These are phyloP conservation scores for Drosophila paranaensis DNA, from an alignment of 2,888 invertebrate genomes.

Conservation along the genomic window DNA sequence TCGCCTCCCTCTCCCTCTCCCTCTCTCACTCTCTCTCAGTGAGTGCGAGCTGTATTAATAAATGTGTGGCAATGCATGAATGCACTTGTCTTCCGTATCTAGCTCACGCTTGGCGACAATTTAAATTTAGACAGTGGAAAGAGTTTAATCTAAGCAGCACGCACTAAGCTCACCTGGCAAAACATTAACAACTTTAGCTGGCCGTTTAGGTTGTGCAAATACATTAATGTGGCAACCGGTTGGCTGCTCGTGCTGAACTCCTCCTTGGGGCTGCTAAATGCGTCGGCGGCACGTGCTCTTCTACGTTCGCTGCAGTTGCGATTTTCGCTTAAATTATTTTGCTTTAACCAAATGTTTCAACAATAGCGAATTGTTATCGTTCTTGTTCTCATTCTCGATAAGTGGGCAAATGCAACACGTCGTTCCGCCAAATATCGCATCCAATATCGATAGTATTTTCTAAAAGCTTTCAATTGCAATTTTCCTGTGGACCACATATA, in stretches of 20 bases:
- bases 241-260: slow-evolving; percentile 7
- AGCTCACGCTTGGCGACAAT: slow-evolving; percentile 26
- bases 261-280: slow-evolving; percentile 17
- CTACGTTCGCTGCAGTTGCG: slow-evolving; percentile 14
- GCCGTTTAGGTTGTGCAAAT: slow-evolving; percentile 12
- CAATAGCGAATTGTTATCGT: slow-evolving; percentile 43
- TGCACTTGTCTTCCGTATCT: slow-evolving; percentile 28
- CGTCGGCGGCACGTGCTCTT: slow-evolving; percentile 32
- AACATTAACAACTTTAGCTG: slow-evolving; percentile 47
- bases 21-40: not conserved
- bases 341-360: slow-evolving; percentile 49
- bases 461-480: not conserved
- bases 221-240: slow-evolving; percentile 16
- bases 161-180: slow-evolving; percentile 53
- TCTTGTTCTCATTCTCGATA: slow-evolving; percentile 1
- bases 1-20: not conserved
- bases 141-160: slow-evolving; percentile 1
- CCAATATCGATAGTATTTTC: slow-evolving; percentile 31
- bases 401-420: slow-evolving; percentile 20
- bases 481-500: not conserved
- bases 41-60: slow-evolving; percentile 27
- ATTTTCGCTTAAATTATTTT: slow-evolving; percentile 47
- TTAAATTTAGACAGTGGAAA: slow-evolving; percentile 7
- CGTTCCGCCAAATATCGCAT: slow-evolving; percentile 5
- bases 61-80: slow-evolving; percentile 6